Base-by-base conservation (phyloP, 2,797 vertebrate genomes). In the Phylloscopus collybita region DNA sequence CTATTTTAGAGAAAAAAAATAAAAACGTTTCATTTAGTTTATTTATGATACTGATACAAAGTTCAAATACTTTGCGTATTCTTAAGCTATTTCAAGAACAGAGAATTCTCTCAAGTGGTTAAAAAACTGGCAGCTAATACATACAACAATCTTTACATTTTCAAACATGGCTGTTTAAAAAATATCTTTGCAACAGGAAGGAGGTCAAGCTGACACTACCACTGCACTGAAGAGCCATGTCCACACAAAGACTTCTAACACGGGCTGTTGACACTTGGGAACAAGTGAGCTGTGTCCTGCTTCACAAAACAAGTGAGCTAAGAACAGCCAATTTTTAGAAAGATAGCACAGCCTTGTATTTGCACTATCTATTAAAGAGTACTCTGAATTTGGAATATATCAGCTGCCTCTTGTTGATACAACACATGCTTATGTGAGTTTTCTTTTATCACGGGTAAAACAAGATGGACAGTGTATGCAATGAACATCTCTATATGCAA, bases 161-260 rank as follows among this genome's bases (percentile, higher is more conserved):
- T 61, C 17, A 87, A 95, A 92, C 15, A 36, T 0, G 10, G 13
- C 10, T 67, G 6, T 38, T 83, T 88, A 65, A 38, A 64, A 21
- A 54, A 66, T 11, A 49, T 30, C 34, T 75, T 65, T 84, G 56
- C 30, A 74, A 86, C 8, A 67, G 64, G 44, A 91, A 88, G n/a
- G 29, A 88, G 40, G 42, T 53, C 30, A 72, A 67, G n/a, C 9
- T 56, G 47, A 50, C 64, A n/a, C 7, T 20, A 29, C 32, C 53
- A 29, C 7, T 25, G 38, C 49, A 73, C 12, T 30, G 59, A 62
- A 22, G 23, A 82, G 65, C 50, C 0, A 0, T 2, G 4, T 30
- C 70, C 20, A 3, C 13, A 69, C 59, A 57, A 64, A 86, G 76
- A 59, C 30, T 42, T 54, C 59, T 70, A 79, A 84, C 62, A 49